A percentile compares a stretch with the other conserved stretches of the same genome.
phyloP scores from a whole-genome alignment of 2,113 vertebrate species.

The Apus apus region DNA sequence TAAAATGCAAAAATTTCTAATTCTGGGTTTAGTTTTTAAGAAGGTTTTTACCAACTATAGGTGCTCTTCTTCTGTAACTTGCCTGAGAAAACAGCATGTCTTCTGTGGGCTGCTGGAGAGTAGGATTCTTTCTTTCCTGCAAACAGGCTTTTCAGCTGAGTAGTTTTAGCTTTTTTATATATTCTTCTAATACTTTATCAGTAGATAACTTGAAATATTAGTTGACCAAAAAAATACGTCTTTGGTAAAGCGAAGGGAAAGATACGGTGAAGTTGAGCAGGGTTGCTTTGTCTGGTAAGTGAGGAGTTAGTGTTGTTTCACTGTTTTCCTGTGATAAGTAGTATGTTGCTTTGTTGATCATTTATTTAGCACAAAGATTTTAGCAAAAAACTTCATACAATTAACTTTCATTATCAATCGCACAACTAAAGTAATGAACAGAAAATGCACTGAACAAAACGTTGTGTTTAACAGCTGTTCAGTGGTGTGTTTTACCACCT shows the following conservation, averaged over 20 bases:
- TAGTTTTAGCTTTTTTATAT: conserved; percentile 11
- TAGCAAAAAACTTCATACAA: conserved; percentile 73
- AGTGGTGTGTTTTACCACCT: conserved; percentile 81
- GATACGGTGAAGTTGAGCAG: conserved; percentile 3
- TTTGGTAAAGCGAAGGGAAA: neutral
- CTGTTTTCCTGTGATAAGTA: conserved; percentile 67
- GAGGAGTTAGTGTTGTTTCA: conserved; percentile 63
- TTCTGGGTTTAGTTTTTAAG: neutral
- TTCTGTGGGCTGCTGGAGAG: conserved; percentile 34
- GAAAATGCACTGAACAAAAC: conserved; percentile 75
- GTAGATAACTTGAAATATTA: neutral
- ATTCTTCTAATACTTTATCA: neutral
- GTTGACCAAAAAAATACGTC: neutral
- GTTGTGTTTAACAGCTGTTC: conserved; percentile 80
- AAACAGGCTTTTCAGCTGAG: conserved; percentile 19
- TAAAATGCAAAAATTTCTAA: conserved; percentile 11
- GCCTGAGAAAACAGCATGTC: conserved; percentile 47
- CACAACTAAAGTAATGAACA: conserved; percentile 75
- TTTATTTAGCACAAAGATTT: conserved; percentile 78
- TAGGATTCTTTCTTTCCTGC: conserved; percentile 46
- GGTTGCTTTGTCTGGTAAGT: conserved; percentile 64
- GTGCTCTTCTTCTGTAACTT: conserved; percentile 51
- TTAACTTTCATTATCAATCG: conserved; percentile 77
- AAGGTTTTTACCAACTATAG: neutral
- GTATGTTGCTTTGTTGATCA: conserved; percentile 76